Evolutionary conservation across 2,113 vertebrate species (phyloP).

Genomic region (Macrotus californicus): DNA sequence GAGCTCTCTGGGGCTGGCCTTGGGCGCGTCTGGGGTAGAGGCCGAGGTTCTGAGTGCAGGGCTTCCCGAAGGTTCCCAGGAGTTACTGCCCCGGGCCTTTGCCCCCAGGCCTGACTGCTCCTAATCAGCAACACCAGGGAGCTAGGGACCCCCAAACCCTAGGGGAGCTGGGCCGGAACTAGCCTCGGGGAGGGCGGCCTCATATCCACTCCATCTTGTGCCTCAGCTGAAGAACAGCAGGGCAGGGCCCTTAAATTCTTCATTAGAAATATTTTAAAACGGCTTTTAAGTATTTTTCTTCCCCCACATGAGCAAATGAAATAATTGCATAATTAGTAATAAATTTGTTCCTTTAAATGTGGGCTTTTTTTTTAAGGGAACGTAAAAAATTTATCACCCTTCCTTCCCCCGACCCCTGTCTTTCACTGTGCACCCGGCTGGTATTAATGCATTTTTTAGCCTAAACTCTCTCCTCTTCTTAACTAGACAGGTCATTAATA

Average conservation of each 20-base stretch:
- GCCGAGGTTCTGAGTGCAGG: not conserved
- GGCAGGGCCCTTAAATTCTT: slow-evolving; percentile 15
- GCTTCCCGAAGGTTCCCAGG: not conserved
- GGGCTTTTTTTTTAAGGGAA: slow-evolving; percentile 47
- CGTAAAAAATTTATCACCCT: slow-evolving; percentile 74
- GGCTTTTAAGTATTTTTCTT: slow-evolving; percentile 41
- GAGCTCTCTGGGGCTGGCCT: not conserved
- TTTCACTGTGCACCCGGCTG: slow-evolving; percentile 37
- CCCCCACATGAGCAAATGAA: slow-evolving; percentile 25
- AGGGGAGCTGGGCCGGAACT: not conserved
- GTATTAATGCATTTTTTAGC: slow-evolving; percentile 74
- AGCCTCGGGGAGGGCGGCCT: not conserved
- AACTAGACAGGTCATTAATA: slow-evolving; percentile 79
- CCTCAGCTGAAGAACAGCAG: not conserved
- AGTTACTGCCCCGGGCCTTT: not conserved
- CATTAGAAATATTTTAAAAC: slow-evolving; percentile 51
- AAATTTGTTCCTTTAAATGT: slow-evolving; percentile 45
- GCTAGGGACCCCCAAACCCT: not conserved
- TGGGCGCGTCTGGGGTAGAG: fast-evolving
- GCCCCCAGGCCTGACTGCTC: not conserved
- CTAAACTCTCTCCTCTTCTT: slow-evolving; percentile 69
- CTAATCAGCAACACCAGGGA: not conserved
- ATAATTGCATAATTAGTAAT: slow-evolving; percentile 72
- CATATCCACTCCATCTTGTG: fast-evolving
- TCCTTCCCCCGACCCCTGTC: slow-evolving; percentile 54